A percentile compares a stretch with the other conserved stretches of the same genome.
Evolutionary conservation across 2,888 invertebrate genomes (phyloP).

Genomic region (Nineta flava): DNA sequence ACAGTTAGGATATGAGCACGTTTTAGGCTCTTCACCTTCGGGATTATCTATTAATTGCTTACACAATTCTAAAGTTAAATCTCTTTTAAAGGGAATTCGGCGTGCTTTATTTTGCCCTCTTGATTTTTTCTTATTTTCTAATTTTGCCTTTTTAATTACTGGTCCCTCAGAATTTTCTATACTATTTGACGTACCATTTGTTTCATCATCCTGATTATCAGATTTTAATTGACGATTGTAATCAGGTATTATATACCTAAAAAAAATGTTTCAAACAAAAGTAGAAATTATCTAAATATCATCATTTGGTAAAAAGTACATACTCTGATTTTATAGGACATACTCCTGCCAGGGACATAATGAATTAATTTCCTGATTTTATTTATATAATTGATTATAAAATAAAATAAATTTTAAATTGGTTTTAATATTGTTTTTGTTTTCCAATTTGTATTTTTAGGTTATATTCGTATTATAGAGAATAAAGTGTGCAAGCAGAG

Average conservation of each 20-base stretch:
- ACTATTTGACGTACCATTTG: constrained; percentile 8
- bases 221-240: constrained; percentile 22
- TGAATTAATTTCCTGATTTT: not conserved
- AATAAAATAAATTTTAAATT: too few relatives aligned
- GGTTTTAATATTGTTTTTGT: too few relatives aligned
- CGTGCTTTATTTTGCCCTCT: constrained; percentile 67
- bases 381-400: too few relatives aligned
- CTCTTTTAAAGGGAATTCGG: constrained; percentile 48
- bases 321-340: constrained; percentile 33
- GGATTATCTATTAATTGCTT: constrained; percentile 41
- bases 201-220: constrained; percentile 9
- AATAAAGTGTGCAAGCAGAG: too few relatives aligned
- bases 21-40: constrained; percentile 28
- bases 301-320: constrained; percentile 14
- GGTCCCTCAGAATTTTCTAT: constrained; percentile 19
- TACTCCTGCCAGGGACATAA: constrained; percentile 19
- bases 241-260: constrained; percentile 30
- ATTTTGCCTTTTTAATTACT: constrained; percentile 22
- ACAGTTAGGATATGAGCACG: constrained; percentile 48
- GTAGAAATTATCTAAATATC: too few relatives aligned
- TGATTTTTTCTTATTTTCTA: constrained; percentile 27
- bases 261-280: constrained; percentile 13
- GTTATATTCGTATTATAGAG: too few relatives aligned
- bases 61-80: constrained; percentile 49
- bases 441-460: too few relatives aligned